Conservation (phyloP, 2,888 invertebrate genomes). For the Nemurella pictetii region DNA sequence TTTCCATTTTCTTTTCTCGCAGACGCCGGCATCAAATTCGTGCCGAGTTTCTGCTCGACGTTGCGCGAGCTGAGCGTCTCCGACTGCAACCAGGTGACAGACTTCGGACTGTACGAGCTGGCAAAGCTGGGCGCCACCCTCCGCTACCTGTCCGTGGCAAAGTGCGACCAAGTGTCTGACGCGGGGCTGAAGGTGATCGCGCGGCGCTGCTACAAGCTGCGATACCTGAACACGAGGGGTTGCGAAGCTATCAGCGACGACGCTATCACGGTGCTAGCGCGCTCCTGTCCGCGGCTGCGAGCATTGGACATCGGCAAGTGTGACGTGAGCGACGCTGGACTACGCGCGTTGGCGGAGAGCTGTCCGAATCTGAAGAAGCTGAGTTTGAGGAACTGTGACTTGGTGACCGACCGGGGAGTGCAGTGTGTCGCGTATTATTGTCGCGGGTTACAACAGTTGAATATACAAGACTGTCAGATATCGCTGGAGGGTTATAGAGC, state of each 20-base stretch:
- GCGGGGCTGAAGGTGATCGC: slow-evolving; percentile 74
- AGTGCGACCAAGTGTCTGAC: slow-evolving; percentile 80
- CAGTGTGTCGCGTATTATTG: slow-evolving; percentile 89
- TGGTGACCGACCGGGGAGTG: slow-evolving; percentile 85
- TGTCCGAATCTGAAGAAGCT: slow-evolving; percentile 90
- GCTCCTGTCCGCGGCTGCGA: slow-evolving; percentile 81
- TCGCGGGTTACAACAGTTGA: slow-evolving; percentile 84
- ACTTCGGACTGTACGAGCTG: slow-evolving; percentile 87
- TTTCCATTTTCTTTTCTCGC: no score
- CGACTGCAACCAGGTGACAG: slow-evolving; percentile 86
- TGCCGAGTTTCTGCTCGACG: slow-evolving; percentile 84
- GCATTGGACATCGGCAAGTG: slow-evolving; percentile 92
- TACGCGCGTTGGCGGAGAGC: slow-evolving; percentile 83
- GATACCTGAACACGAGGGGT: slow-evolving; percentile 88
- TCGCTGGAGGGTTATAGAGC: slow-evolving; percentile 87
- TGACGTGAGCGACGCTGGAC: slow-evolving; percentile 87
- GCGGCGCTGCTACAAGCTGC: slow-evolving; percentile 81
- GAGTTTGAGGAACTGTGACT: slow-evolving; percentile 87
- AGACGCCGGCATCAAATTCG: slow-evolving; percentile 89
- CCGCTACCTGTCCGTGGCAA: slow-evolving; percentile 89
- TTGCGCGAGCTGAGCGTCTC: slow-evolving; percentile 87
- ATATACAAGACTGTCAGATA: slow-evolving; percentile 91
- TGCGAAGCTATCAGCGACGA: slow-evolving; percentile 95
- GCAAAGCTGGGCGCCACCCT: slow-evolving; percentile 85
- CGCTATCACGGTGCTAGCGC: slow-evolving; percentile 81